Conservation (phyloP, 30 jellyfish, hydroid and myxozoan genomes). For the Hydra vulgaris region DNA sequence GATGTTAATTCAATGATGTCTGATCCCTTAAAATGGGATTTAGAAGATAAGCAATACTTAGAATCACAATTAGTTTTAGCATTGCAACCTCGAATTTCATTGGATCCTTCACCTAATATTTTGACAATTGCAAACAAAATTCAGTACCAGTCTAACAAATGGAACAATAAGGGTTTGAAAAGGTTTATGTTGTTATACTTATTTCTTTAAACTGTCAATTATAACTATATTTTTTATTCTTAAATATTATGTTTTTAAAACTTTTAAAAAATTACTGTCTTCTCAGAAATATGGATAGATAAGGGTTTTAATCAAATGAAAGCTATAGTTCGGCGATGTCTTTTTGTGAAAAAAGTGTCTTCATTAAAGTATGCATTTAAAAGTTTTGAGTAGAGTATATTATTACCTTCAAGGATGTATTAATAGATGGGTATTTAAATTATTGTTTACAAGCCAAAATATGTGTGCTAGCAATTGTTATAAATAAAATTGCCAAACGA, state of each 20-base stretch:
- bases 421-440: too few relatives aligned
- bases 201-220: too few relatives aligned
- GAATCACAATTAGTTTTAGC: slow-evolving; percentile 91
- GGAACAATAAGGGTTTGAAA: slow-evolving; percentile 65
- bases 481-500: too few relatives aligned
- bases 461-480: too few relatives aligned
- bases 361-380: too few relatives aligned
- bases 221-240: not conserved
- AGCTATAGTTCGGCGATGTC: too few relatives aligned
- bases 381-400: too few relatives aligned
- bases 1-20: slow-evolving; percentile 81
- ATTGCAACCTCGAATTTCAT: slow-evolving; percentile 55
- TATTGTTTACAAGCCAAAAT: too few relatives aligned
- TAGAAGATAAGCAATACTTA: slow-evolving; percentile 53
- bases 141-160: slow-evolving; percentile 74
- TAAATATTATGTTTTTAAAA: not conserved
- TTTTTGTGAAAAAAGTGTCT: too few relatives aligned
- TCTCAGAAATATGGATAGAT: not conserved
- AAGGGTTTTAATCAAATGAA: not conserved
- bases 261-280: not conserved
- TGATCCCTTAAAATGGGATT: slow-evolving; percentile 63
- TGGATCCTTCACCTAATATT: slow-evolving; percentile 90
- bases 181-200: slow-evolving; percentile 48
- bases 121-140: slow-evolving; percentile 63
- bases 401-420: too few relatives aligned